Percentiles rank a stretch among this genome's conserved stretches.
Evolutionary conservation across 2,113 vertebrate genomes (phyloP).

Genomic region (Callipepla californica): DNA sequence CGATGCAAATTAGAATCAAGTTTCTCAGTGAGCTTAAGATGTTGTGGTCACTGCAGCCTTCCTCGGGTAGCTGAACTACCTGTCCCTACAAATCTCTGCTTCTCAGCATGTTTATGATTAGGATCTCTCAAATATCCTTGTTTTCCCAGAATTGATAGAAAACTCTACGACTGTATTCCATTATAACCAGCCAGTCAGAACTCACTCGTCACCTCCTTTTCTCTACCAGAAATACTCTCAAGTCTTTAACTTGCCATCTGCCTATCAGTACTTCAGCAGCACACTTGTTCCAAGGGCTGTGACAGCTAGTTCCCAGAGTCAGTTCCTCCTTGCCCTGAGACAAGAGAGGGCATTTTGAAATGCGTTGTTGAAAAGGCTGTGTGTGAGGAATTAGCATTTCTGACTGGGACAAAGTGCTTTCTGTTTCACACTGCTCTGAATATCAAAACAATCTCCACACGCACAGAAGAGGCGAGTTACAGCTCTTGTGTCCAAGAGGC

Average conservation of each 20-base stretch:
- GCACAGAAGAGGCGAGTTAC: neutral
- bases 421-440: constrained; percentile 2
- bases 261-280: neutral
- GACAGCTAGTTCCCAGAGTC: neutral
- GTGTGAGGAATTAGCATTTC: neutral
- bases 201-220: neutral
- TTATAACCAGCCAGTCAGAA: neutral
- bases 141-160: neutral
- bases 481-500: neutral
- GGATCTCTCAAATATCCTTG: neutral
- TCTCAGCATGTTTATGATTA: neutral
- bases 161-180: neutral
- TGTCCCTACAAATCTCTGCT: neutral
- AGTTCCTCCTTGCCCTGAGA: neutral
- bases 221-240: neutral
- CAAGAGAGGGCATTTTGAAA: constrained; percentile 19
- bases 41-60: neutral
- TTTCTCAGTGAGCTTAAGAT: neutral
- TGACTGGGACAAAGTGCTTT: neutral
- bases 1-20: neutral
- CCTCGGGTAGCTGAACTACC: neutral
- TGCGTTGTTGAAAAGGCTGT: neutral
- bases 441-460: neutral
- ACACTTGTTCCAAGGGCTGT: neutral
- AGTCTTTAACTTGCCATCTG: neutral